A percentile compares a stretch with the other conserved stretches of the same genome.
phyloP scores from a whole-genome alignment of 2,113 vertebrate genomes.

The Clarias magur region DNA sequence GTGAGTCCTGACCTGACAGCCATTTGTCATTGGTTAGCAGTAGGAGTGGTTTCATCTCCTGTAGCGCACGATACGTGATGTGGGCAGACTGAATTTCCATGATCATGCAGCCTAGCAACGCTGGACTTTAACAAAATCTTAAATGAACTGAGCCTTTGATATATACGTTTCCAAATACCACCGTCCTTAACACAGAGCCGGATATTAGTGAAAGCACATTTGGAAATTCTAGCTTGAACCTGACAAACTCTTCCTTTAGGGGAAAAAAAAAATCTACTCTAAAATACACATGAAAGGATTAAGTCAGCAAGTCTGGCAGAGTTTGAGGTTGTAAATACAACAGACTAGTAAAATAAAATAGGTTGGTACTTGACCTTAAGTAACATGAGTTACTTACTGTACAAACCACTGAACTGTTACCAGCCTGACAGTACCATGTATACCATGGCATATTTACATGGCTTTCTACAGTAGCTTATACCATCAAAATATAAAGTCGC shows the following conservation, averaged over 20 bases:
- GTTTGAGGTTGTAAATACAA: neutral
- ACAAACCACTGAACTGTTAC: neutral
- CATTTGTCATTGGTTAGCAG: constrained; percentile 64
- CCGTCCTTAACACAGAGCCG: neutral
- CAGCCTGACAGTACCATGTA: neutral
- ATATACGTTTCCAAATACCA: neutral
- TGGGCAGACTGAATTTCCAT: constrained; percentile 55
- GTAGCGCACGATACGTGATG: constrained; percentile 62
- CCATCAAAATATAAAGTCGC: neutral
- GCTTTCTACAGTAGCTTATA: neutral
- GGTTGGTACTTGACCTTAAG: neutral
- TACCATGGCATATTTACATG: neutral
- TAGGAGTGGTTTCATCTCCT: constrained; percentile 67
- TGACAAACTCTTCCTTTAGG: neutral
- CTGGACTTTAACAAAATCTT: constrained; percentile 1
- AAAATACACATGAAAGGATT: neutral
- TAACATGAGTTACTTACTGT: neutral
- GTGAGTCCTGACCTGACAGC: constrained; percentile 64
- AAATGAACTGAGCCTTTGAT: constrained; percentile 4
- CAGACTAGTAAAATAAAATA: neutral
- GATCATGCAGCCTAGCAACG: constrained; percentile 19
- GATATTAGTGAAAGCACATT: neutral
- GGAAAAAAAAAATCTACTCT: neutral
- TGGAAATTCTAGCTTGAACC: neutral
- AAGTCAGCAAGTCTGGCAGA: neutral